Evolutionary conservation across 30 jellyfish, hydroid and myxozoan genomes (phyloP).

Genomic region (Aurelia aurita complex sp. Pacific): DNA sequence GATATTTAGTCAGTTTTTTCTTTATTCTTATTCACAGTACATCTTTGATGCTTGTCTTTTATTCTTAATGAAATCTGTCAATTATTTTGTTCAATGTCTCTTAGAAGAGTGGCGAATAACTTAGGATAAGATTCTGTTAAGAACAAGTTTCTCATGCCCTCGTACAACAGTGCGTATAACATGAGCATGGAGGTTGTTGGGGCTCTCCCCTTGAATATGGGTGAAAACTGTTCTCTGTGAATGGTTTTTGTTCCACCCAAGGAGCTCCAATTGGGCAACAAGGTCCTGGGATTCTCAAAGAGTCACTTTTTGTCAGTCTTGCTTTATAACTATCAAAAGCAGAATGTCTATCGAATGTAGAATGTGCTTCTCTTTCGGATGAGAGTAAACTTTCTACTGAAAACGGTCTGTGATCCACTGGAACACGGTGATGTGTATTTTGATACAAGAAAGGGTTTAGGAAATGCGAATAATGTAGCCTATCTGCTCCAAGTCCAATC

Average conservation of each 20-base stretch:
- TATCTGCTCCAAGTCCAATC: constrained; percentile 69
- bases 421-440: constrained; percentile 38
- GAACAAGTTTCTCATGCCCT: constrained; percentile 27
- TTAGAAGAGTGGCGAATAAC: not conserved
- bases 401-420: constrained; percentile 65
- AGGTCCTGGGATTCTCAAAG: constrained; percentile 56
- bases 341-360: constrained; percentile 60
- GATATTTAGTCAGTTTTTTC: no score
- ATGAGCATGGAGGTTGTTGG: constrained; percentile 68
- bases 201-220: constrained; percentile 38
- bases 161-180: constrained; percentile 71
- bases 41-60: not conserved
- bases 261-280: constrained; percentile 46
- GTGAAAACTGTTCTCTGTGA: constrained; percentile 21
- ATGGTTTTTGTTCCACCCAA: constrained; percentile 69
- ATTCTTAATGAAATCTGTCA: not conserved
- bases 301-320: constrained; percentile 28
- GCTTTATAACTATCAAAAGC: constrained; percentile 62
- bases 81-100: not conserved
- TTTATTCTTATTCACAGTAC: not conserved
- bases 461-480: constrained; percentile 72
- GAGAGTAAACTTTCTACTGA: constrained; percentile 82
- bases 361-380: constrained; percentile 74
- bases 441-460: constrained; percentile 61
- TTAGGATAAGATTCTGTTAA: not conserved